These are phyloP conservation scores for Oscheius sp. DNA, from an alignment of 1,140 invertebrate genomes.

Conservation along the genomic window DNA sequence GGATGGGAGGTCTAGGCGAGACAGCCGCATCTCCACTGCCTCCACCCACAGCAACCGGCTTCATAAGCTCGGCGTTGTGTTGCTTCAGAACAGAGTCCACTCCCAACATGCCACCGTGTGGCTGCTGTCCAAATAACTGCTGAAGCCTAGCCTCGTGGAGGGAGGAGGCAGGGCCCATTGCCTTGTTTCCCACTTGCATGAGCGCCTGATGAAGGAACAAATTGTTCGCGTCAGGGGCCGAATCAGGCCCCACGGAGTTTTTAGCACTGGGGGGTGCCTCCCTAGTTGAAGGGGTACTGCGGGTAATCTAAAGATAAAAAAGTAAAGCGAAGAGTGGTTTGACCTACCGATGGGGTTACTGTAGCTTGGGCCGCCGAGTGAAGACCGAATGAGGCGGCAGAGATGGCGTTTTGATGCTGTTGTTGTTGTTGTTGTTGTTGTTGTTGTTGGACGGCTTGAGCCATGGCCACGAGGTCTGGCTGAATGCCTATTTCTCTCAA, in stretches of 20 bases:
- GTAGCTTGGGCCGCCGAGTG: neutral
- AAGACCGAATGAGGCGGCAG: no score
- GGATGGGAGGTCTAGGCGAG: slow-evolving; percentile 14
- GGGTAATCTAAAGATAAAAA: neutral
- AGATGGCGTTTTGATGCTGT: no score
- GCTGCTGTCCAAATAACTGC: neutral
- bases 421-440: neutral
- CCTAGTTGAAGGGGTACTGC: neutral
- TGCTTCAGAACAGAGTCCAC: neutral
- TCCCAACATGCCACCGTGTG: neutral
- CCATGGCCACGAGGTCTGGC: no score
- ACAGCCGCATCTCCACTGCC: slow-evolving; percentile 17
- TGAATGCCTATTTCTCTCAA: no score
- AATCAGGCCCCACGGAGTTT: neutral
- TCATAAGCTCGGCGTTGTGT: neutral
- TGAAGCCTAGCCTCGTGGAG: neutral
- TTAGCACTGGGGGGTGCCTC: neutral
- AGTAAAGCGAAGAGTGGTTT: neutral
- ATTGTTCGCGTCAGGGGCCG: neutral
- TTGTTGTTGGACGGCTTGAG: neutral
- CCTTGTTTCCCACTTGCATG: neutral
- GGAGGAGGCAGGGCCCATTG: neutral
- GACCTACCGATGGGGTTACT: neutral
- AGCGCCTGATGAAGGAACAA: neutral
- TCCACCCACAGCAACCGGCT: slow-evolving; percentile 5